A percentile compares a stretch with the other conserved stretches of the same genome.
These are phyloP conservation scores for Sesia bembeciformis DNA, from an alignment of 2,888 invertebrate species.

Conservation along the genomic window DNA sequence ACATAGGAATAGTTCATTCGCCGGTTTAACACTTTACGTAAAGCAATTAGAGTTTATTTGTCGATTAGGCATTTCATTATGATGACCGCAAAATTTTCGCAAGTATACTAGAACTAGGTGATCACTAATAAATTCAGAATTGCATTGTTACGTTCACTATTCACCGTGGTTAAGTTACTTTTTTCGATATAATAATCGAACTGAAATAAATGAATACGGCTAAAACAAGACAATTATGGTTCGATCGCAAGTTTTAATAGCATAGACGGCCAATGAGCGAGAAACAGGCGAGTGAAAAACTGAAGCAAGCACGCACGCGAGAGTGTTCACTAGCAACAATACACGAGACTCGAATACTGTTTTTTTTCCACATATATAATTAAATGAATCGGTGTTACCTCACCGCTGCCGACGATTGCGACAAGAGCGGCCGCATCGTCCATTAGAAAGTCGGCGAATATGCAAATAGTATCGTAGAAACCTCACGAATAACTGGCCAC, in stretches of 20 bases:
- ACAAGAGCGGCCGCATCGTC: conserved; percentile 69
- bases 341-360: conserved; percentile 45
- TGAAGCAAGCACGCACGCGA: conserved; percentile 30
- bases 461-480: conserved; percentile 75
- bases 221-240: background rate
- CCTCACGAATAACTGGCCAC: conserved; percentile 74
- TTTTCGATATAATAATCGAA: conserved; percentile 12
- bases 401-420: conserved; percentile 64
- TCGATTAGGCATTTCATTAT: conserved; percentile 10
- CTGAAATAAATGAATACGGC: background rate
- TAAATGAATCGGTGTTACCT: conserved; percentile 70
- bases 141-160: no score
- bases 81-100: conserved; percentile 13
- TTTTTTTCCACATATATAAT: conserved; percentile 53
- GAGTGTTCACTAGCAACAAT: conserved; percentile 45
- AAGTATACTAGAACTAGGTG: no score
- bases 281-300: conserved; percentile 33
- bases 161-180: no score
- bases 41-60: conserved; percentile 16
- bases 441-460: conserved; percentile 74
- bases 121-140: no score
- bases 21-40: conserved; percentile 30
- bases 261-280: conserved; percentile 29
- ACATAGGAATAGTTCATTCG: conserved; percentile 43
- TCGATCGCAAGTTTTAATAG: conserved; percentile 27